These are phyloP conservation scores for Cotesia glomerata DNA, from an alignment of 1,140 invertebrate species.

Conservation along the genomic window DNA sequence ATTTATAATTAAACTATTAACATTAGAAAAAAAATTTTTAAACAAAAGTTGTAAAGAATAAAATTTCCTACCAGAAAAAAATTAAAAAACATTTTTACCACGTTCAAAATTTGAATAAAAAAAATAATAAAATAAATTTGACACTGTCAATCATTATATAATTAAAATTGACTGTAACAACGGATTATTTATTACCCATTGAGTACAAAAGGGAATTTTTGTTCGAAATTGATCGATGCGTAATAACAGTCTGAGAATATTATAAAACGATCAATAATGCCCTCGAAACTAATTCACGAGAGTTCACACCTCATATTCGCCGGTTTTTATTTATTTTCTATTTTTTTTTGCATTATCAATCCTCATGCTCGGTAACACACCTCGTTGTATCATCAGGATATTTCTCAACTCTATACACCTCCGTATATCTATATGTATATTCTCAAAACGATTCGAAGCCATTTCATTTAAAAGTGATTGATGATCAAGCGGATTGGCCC, in stretches of 20 bases:
- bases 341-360: constrained; percentile 13
- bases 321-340: neutral
- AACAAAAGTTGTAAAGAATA: too few relatives aligned
- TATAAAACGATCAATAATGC: constrained; percentile 31
- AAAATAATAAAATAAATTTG: too few relatives aligned
- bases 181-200: neutral
- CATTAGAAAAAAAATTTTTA: too few relatives aligned
- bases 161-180: too few relatives aligned
- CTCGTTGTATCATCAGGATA: constrained; percentile 12
- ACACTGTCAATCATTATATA: too few relatives aligned
- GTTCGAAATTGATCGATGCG: neutral
- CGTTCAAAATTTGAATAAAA: too few relatives aligned
- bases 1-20: too few relatives aligned
- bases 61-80: too few relatives aligned
- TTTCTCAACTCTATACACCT: too few relatives aligned
- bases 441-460: constrained; percentile 19
- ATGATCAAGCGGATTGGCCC: constrained; percentile 33
- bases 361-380: neutral
- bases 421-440: neutral
- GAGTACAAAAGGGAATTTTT: constrained; percentile 9
- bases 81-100: too few relatives aligned
- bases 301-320: constrained; percentile 10
- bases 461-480: constrained; percentile 32
- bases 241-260: constrained; percentile 10
- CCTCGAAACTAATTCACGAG: neutral